Evolutionary conservation across 1,140 invertebrate species (phyloP).

Genomic region (Saccostrea echinata): DNA sequence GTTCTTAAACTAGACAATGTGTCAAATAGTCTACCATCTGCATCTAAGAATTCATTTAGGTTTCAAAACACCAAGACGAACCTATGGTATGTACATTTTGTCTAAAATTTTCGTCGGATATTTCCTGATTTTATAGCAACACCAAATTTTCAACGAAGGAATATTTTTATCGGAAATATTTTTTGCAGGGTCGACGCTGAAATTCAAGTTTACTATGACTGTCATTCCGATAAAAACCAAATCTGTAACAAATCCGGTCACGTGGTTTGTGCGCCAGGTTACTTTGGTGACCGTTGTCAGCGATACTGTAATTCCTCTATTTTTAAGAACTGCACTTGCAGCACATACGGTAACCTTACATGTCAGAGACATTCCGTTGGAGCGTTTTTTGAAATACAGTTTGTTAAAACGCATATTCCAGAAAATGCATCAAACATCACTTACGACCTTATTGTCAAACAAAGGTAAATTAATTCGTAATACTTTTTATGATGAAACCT

Average conservation of each 20-base stretch:
- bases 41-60: not conserved
- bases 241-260: not conserved
- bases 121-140: too few relatives aligned
- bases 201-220: not conserved
- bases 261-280: not conserved
- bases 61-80: not conserved
- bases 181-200: not conserved
- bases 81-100: not conserved
- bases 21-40: not conserved
- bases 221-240: not conserved
- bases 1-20: not conserved
- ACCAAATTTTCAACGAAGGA: too few relatives aligned
- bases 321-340: not conserved
- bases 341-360: not conserved
- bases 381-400: constrained; percentile 7
- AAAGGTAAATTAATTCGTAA: constrained; percentile 1
- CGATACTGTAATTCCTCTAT: not conserved
- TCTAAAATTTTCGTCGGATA: too few relatives aligned
- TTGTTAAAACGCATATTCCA: not conserved
- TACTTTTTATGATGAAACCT: too few relatives aligned
- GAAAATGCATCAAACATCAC: not conserved
- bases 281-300: not conserved
- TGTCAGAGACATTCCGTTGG: not conserved
- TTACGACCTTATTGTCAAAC: not conserved
- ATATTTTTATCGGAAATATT: too few relatives aligned